Evolutionary conservation across 2,888 invertebrate species (phyloP).

Genomic region (Athalia rosae): DNA sequence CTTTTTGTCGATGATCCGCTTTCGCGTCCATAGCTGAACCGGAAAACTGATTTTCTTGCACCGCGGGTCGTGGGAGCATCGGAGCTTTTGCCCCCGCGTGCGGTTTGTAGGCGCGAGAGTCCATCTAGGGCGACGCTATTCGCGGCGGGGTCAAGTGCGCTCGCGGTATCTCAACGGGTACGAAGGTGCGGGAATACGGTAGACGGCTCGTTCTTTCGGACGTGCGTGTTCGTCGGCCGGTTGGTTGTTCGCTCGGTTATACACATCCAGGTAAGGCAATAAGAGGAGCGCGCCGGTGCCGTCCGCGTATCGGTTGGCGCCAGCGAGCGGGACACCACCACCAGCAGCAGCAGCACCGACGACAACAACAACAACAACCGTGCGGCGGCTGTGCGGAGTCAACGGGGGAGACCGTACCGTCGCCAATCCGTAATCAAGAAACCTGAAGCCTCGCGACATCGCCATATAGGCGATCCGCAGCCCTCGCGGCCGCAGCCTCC

Average conservation of each 20-base stretch:
- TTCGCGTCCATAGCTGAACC: too few species aligned
- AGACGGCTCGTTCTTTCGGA: not conserved
- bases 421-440: slow-evolving; percentile 50
- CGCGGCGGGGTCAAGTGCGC: slow-evolving; percentile 5
- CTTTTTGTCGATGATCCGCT: too few species aligned
- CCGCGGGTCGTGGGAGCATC: too few species aligned
- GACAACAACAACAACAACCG: too few species aligned
- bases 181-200: not conserved
- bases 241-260: slow-evolving; percentile 12
- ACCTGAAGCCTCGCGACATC: slow-evolving; percentile 46
- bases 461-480: slow-evolving; percentile 45
- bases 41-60: too few species aligned
- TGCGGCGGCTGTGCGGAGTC: slow-evolving; percentile 55
- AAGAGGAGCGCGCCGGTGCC: slow-evolving; percentile 56
- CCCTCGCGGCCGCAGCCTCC: not conserved
- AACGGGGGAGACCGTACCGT: slow-evolving; percentile 21
- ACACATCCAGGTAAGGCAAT: slow-evolving; percentile 57
- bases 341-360: slow-evolving; percentile 47
- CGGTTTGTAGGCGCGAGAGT: not conserved
- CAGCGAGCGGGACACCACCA: too few species aligned
- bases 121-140: slow-evolving; percentile 24
- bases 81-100: too few species aligned
- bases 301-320: slow-evolving; percentile 57
- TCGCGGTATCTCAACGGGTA: too few species aligned
- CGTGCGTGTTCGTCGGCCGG: slow-evolving; percentile 13